Percentiles rank a stretch among this genome's conserved stretches.
Evolutionary conservation across 1,140 invertebrate species (phyloP).

Genomic region (Formica selysi): DNA sequence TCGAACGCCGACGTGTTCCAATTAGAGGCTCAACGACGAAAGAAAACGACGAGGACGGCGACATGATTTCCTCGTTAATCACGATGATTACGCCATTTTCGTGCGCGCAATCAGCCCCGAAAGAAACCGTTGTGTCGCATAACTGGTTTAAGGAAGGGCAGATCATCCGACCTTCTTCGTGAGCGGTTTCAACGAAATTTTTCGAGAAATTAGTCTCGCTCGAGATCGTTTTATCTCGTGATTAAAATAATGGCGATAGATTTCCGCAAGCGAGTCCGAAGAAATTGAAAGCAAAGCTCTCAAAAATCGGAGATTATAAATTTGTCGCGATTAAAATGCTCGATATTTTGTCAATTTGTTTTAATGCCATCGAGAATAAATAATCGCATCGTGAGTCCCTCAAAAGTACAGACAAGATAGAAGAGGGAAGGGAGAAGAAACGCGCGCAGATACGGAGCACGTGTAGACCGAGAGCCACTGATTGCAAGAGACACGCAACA

Average conservation of each 20-base stretch:
- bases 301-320: background rate
- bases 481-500: constrained; percentile 80
- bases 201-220: constrained; percentile 44
- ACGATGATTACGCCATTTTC: constrained; percentile 76
- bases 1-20: constrained; percentile 64
- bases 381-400: background rate
- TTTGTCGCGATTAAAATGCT: background rate
- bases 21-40: constrained; percentile 48
- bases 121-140: constrained; percentile 70
- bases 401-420: background rate
- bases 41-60: constrained; percentile 47
- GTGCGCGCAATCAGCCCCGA: constrained; percentile 65
- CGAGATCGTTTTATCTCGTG: background rate
- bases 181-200: constrained; percentile 16
- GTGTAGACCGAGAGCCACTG: constrained; percentile 67
- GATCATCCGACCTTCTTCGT: constrained; percentile 56
- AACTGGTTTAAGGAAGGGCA: constrained; percentile 61
- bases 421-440: constrained; percentile 36
- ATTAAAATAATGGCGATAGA: constrained; percentile 12
- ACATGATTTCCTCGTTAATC: constrained; percentile 76
- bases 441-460: constrained; percentile 48
- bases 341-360: background rate
- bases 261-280: background rate
- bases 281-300: background rate
- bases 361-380: background rate